phyloP scores from a whole-genome alignment of 2,113 vertebrate species.

The Picathartes gymnocephalus region DNA sequence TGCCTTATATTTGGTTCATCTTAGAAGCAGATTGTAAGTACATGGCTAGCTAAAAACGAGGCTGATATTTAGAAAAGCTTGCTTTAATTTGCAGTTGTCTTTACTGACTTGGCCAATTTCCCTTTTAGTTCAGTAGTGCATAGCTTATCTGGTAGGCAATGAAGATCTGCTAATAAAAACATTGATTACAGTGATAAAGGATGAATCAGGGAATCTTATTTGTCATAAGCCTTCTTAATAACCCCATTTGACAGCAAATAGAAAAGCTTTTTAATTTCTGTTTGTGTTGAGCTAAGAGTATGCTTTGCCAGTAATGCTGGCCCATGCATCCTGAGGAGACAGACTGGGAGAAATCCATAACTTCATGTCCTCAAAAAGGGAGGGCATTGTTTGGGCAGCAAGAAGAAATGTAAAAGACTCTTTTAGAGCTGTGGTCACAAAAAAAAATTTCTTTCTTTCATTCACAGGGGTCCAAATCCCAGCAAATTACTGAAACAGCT shows the following conservation, averaged over 20 bases:
- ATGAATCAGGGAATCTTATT: background rate
- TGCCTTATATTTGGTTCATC: background rate
- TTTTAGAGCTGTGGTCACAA: background rate
- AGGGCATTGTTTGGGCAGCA: background rate
- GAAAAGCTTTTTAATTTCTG: background rate
- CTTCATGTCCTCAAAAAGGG: background rate
- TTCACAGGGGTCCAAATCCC: conserved; percentile 90
- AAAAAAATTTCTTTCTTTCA: background rate
- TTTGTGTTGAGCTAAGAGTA: background rate
- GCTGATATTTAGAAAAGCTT: background rate
- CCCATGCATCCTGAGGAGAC: background rate
- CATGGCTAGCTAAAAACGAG: background rate
- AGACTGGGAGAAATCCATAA: background rate
- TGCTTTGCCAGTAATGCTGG: background rate
- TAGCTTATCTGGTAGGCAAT: background rate
- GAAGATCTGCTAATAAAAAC: background rate
- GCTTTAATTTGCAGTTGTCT: background rate
- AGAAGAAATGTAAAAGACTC: background rate
- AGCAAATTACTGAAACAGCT: conserved; percentile 94
- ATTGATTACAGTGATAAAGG: background rate
- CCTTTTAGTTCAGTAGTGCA: background rate
- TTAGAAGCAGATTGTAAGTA: background rate
- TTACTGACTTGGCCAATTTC: background rate
- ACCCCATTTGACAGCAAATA: background rate
- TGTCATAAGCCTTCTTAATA: background rate